Percentiles rank a stretch among this genome's conserved stretches.
phyloP scores from a whole-genome alignment of 1,140 invertebrate species.

The Drosophila novamexicana region DNA sequence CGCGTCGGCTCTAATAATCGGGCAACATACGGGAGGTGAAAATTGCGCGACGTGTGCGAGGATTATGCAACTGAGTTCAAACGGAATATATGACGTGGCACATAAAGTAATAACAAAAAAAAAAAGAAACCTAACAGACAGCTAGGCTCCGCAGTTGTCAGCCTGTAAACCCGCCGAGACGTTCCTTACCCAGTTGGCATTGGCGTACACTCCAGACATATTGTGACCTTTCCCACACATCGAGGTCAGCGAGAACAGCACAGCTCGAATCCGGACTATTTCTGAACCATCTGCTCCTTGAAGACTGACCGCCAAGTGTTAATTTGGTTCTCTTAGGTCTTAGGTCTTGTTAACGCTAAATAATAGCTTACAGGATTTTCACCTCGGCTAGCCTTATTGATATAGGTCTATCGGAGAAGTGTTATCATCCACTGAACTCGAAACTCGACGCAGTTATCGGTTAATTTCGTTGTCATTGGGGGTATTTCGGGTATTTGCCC shows the following conservation, averaged over 20 bases:
- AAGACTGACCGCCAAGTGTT: background rate
- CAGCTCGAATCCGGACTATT: background rate
- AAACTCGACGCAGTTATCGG: conserved; percentile 14
- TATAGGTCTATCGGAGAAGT: background rate
- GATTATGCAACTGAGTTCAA: conserved; percentile 17
- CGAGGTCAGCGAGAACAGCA: conserved; percentile 33
- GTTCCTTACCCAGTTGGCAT: conserved; percentile 20
- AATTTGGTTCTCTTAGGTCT: too few relatives aligned
- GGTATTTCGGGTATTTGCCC: conserved; percentile 3
- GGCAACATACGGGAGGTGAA: conserved; percentile 6
- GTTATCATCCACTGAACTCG: conserved; percentile 30
- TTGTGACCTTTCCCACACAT: conserved; percentile 66
- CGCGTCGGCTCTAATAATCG: conserved; percentile 15
- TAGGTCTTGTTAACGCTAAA: background rate
- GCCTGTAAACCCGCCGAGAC: conserved; percentile 37
- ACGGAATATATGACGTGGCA: conserved; percentile 17
- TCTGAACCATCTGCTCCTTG: background rate
- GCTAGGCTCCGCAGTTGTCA: conserved; percentile 25
- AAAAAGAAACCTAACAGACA: conserved; percentile 16
- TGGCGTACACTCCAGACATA: conserved; percentile 22
- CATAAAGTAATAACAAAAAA: conserved; percentile 17
- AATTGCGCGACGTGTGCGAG: conserved; percentile 3
- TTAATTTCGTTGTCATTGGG: background rate
- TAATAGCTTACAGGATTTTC: background rate
- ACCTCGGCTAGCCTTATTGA: background rate